Evolutionary conservation across 2,888 invertebrate species (phyloP).

Genomic region (Xylophagus ater): DNA sequence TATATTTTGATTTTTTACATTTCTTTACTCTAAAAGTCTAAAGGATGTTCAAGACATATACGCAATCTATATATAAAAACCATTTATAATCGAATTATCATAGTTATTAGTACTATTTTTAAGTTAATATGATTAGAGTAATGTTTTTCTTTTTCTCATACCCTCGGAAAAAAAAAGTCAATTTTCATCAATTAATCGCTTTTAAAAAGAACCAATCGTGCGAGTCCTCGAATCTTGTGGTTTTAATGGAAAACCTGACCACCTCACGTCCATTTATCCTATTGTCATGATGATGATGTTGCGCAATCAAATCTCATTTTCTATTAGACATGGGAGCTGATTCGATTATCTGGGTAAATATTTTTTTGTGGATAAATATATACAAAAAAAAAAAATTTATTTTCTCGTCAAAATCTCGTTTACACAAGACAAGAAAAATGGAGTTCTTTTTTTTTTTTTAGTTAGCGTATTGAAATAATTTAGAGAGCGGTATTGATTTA

Average conservation of each 20-base stretch:
- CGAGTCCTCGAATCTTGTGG: constrained; percentile 11
- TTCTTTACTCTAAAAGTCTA: constrained; percentile 2
- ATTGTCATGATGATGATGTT: constrained; percentile 5
- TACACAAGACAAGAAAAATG: no score
- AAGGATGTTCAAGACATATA: constrained; percentile 3
- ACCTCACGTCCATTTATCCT: constrained; percentile 2
- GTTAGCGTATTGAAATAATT: no score
- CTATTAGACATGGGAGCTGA: constrained; percentile 18
- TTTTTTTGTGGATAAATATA: no score
- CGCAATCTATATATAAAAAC: no score
- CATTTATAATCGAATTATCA: constrained; percentile 9
- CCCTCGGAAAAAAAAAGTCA: background rate
- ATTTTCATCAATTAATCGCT: constrained; percentile 11
- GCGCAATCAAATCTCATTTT: constrained; percentile 14
- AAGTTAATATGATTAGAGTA: background rate
- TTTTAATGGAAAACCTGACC: no score
- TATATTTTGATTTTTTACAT: background rate
- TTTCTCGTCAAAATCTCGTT: constrained; percentile 11
- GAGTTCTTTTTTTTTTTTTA: no score
- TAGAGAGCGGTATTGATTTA: no score
- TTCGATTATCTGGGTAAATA: constrained; percentile 18
- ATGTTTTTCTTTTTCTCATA: background rate
- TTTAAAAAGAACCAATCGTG: constrained; percentile 9
- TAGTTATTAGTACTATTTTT: background rate
- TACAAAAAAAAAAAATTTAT: no score